Conservation (phyloP, 2,888 invertebrate genomes). For the Drosophila vallismaia region DNA sequence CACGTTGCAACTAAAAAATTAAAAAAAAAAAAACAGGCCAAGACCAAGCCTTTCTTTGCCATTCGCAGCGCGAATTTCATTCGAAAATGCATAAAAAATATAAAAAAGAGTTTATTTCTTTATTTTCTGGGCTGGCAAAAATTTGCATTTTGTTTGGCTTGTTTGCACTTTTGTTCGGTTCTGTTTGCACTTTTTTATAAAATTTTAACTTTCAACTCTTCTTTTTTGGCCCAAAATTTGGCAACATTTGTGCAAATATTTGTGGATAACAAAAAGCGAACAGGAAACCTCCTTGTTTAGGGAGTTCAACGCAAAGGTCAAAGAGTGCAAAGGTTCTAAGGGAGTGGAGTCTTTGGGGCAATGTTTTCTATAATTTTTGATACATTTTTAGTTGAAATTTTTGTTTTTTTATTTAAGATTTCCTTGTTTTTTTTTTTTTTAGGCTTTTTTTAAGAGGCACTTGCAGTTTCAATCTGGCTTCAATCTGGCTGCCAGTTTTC, state of each 20-base stretch:
- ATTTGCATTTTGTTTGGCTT: conserved; percentile 70
- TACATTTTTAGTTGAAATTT: too few relatives aligned
- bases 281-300: background rate
- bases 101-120: conserved; percentile 7
- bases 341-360: too few relatives aligned
- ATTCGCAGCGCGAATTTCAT: conserved; percentile 59
- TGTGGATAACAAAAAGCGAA: conserved; percentile 4
- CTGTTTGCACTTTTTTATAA: conserved; percentile 37
- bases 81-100: conserved; percentile 38
- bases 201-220: conserved; percentile 14
- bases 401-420: too few relatives aligned
- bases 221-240: background rate
- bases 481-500: conserved; percentile 4
- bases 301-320: conserved; percentile 1
- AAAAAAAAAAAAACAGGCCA: too few relatives aligned
- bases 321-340: background rate
- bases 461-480: conserved; percentile 7
- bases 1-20: background rate
- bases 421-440: too few relatives aligned
- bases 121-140: conserved; percentile 32
- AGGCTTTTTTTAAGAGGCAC: background rate
- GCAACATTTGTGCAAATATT: conserved; percentile 71
- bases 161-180: conserved; percentile 52
- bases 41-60: conserved; percentile 70
- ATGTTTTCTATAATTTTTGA: too few relatives aligned